These are phyloP conservation scores for Stigmatopora nigra DNA, from an alignment of 2,113 vertebrate genomes.

Conservation along the genomic window DNA sequence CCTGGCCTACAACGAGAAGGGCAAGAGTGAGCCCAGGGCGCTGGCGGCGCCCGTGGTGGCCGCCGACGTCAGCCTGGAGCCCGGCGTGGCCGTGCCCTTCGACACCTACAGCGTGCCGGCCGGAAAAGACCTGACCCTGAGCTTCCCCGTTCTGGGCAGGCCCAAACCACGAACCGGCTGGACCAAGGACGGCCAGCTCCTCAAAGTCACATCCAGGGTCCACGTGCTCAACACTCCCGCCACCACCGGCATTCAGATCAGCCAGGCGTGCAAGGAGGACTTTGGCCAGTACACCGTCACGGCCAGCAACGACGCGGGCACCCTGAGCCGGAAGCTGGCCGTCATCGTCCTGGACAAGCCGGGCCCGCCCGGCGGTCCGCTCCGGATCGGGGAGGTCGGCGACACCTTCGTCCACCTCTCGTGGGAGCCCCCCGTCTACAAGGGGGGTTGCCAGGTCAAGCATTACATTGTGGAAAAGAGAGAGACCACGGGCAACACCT, in stretches of 20 bases:
- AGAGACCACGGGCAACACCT: constrained; percentile 82
- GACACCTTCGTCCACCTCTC: constrained; percentile 85
- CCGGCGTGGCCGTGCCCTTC: constrained; percentile 81
- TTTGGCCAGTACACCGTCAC: constrained; percentile 89
- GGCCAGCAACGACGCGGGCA: constrained; percentile 78
- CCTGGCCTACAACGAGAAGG: constrained; percentile 91
- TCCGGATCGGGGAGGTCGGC: constrained; percentile 88
- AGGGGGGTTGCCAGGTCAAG: constrained; percentile 93
- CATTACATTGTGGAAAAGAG: constrained; percentile 95
- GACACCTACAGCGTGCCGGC: constrained; percentile 88
- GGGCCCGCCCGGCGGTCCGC: constrained; percentile 82
- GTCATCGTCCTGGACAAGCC: constrained; percentile 91
- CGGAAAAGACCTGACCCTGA: constrained; percentile 88
- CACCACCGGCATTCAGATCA: constrained; percentile 81
- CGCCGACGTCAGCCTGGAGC: constrained; percentile 86
- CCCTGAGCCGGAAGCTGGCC: constrained; percentile 75
- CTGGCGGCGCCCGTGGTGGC: constrained; percentile 87
- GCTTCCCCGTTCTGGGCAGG: constrained; percentile 85
- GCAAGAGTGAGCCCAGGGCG: constrained; percentile 88
- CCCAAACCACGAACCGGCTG: constrained; percentile 83
- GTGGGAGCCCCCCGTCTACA: constrained; percentile 90
- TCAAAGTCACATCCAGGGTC: constrained; percentile 91
- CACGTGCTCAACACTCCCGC: constrained; percentile 78
- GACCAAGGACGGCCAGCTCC: constrained; percentile 81
- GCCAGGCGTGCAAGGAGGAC: constrained; percentile 89